A percentile compares a stretch with the other conserved stretches of the same genome.
Conservation (phyloP, 2,797 vertebrate species). For the Karalla daura region DNA sequence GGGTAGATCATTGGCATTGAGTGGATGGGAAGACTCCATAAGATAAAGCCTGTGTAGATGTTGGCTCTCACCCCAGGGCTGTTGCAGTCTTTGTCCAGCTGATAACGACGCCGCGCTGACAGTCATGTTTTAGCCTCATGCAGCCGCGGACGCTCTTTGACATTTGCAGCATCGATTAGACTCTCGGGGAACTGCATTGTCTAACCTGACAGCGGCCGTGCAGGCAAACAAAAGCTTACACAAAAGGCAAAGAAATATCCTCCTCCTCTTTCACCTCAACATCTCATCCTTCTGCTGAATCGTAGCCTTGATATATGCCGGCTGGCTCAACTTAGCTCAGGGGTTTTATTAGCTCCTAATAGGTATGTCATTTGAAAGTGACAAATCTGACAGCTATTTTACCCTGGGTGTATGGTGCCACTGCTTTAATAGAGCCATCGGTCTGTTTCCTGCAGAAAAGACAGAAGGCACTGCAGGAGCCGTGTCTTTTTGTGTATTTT, state of each 20-base stretch:
- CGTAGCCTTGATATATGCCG: slow-evolving; percentile 69
- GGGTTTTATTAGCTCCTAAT: slow-evolving; percentile 82
- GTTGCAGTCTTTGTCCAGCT: slow-evolving; percentile 63
- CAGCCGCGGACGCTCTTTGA: slow-evolving; percentile 72
- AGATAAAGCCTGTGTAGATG: slow-evolving; percentile 58
- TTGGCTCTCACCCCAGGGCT: slow-evolving; percentile 54
- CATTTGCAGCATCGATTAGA: slow-evolving; percentile 82
- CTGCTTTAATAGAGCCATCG: slow-evolving; percentile 78
- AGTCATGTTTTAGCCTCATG: slow-evolving; percentile 61
- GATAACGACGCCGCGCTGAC: slow-evolving; percentile 57
- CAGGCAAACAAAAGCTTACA: slow-evolving; percentile 70
- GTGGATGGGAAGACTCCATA: slow-evolving; percentile 46
- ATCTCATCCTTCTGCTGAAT: slow-evolving; percentile 70
- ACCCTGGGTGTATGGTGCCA: slow-evolving; percentile 65
- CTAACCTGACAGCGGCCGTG: slow-evolving; percentile 74
- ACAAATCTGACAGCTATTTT: slow-evolving; percentile 83
- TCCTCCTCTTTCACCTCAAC: slow-evolving; percentile 59
- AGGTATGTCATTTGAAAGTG: slow-evolving; percentile 84
- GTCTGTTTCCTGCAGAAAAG: slow-evolving; percentile 73
- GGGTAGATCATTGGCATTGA: slow-evolving; percentile 56
- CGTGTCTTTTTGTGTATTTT: slow-evolving; percentile 46
- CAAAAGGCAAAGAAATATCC: slow-evolving; percentile 68
- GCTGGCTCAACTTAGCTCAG: slow-evolving; percentile 72
- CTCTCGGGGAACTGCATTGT: slow-evolving; percentile 73
- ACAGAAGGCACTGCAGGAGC: slow-evolving; percentile 60